These are phyloP conservation scores for Schizopygopsis pylzovi DNA, from an alignment of 2,797 vertebrate genomes.

Conservation along the genomic window DNA sequence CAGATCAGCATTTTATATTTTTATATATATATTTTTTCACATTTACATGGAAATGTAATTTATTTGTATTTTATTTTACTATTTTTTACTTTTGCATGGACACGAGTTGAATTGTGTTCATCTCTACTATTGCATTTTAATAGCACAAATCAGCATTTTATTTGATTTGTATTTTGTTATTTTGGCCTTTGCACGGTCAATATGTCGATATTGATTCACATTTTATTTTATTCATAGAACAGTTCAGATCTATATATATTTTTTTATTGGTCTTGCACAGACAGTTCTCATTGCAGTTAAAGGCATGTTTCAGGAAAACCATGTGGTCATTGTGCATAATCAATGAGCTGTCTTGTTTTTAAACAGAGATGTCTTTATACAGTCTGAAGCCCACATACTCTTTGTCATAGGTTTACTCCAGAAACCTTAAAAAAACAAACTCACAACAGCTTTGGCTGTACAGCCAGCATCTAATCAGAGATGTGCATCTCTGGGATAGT, in stretches of 20 bases:
- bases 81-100: constrained; percentile 1
- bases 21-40: too few relatives aligned
- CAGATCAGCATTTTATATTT: neutral
- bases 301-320: neutral
- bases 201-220: neutral
- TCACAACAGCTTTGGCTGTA: constrained; percentile 72
- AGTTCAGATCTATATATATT: neutral
- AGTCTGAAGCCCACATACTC: constrained; percentile 69
- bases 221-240: neutral
- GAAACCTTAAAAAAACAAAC: constrained; percentile 77
- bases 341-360: constrained; percentile 37
- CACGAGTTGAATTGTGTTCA: neutral
- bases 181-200: neutral
- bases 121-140: neutral
- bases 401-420: constrained; percentile 72
- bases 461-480: constrained; percentile 72
- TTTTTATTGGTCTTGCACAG: constrained; percentile 9
- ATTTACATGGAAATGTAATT: too few relatives aligned
- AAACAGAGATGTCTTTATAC: constrained; percentile 57
- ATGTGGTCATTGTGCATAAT: neutral
- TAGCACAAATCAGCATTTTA: neutral
- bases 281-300: constrained; percentile 10
- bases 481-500: constrained; percentile 69
- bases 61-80: too few relatives aligned
- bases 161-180: neutral